These are phyloP conservation scores for Leptobrachium leishanense DNA, from an alignment of 2,113 vertebrate genomes.

Conservation along the genomic window DNA sequence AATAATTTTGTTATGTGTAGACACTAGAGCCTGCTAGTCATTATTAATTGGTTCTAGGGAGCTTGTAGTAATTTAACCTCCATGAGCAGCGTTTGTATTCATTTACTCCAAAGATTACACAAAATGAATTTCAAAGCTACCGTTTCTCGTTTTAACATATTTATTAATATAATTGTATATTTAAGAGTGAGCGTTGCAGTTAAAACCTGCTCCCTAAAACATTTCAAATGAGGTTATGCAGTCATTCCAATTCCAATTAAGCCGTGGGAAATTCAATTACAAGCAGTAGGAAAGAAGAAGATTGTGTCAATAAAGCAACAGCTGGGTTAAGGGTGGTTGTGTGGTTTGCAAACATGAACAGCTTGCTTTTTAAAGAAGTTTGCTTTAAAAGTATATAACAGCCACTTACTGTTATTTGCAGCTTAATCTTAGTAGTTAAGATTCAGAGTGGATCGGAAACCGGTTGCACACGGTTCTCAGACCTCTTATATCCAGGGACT, in stretches of 20 bases:
- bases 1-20: not conserved
- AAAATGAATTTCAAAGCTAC: conserved; percentile 58
- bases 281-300: conserved; percentile 63
- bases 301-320: conserved; percentile 67
- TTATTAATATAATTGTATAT: conserved; percentile 65
- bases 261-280: conserved; percentile 66
- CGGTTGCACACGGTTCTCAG: not conserved
- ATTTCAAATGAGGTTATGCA: conserved; percentile 63
- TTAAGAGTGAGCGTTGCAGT: conserved; percentile 59
- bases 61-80: conserved; percentile 10
- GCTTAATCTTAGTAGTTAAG: conserved; percentile 52
- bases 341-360: conserved; percentile 65
- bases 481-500: too few relatives aligned
- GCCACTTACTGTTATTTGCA: conserved; percentile 48
- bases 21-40: conserved; percentile 1
- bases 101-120: conserved; percentile 29
- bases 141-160: conserved; percentile 57
- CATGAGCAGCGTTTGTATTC: conserved; percentile 25
- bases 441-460: not conserved
- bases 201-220: conserved; percentile 59
- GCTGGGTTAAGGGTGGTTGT: conserved; percentile 64
- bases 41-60: conserved; percentile 9
- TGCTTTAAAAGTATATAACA: conserved; percentile 59
- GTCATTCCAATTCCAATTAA: conserved; percentile 67
- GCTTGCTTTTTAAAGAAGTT: conserved; percentile 60